Base-by-base conservation (phyloP, 2,888 invertebrate genomes). In the Drosophila emarginata region DNA sequence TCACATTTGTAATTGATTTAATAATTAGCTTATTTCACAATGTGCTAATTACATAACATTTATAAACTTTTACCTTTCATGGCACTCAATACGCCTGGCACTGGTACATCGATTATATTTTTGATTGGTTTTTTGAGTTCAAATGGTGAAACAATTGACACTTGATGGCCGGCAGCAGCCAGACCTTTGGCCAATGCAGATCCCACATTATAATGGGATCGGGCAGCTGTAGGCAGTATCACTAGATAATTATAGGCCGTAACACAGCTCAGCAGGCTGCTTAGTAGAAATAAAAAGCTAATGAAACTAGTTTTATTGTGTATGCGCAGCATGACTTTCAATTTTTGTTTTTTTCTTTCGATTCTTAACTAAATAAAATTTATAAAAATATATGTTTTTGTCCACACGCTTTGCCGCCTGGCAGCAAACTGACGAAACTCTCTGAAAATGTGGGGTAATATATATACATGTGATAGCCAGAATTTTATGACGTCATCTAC, bases 81-180 rank as follows among this genome's bases (percentile, higher is more conserved):
- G 2, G 40, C 37, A 1, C 74, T 54, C 2, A 80, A 0, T 2
- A 76, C 2, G 21, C 36, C 53, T 11, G 76, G 76, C 7, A 70
- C 59, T 0, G 72, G 39, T 5, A 89, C 60, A 68, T 90, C 88
- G 12, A 76, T 78, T 58, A 88, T 89, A 70, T 91, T 90, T n/a
- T 78, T 52, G 6, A 91, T 68, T 1, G 86, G 85, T n/a, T 83
- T 77, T 67, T 88, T 86, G 7, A 87, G 78, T 1, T 89, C 78
- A 71, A 88, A 89, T 2, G 90, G 86, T 9, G 91, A 90, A 3
- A 91, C 76, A 2, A 92, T 79, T 2, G 91, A 91, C 12, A 92
- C 89, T 61, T 91, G 84, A 68, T 92, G 92, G 1, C 92, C 92
- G 14, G 87, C 84, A 7, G 79, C 66, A 2, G 91, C 91, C 54